Base-by-base conservation (phyloP, 2,888 invertebrate genomes). In the Drosophila borborema region DNA sequence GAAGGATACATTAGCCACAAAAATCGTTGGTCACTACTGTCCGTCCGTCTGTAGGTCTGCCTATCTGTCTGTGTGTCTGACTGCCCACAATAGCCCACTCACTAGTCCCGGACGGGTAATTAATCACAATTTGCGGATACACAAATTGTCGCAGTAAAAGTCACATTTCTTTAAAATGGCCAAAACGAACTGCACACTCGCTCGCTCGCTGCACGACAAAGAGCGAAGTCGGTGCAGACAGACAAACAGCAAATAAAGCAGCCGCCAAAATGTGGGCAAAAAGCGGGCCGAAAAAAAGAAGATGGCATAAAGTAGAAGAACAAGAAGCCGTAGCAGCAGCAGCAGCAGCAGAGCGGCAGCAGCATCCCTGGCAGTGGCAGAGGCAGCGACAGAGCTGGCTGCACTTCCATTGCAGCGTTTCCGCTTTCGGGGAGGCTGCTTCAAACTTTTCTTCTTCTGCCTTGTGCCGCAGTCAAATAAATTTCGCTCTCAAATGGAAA, bases 401-500 rank as follows among this genome's bases (percentile, higher is more conserved):
- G 81, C 85, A 84, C 81, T 81, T 81, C 84, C 84, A 78, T 67
- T 77, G 81, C 78, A 77, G 81, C 78, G 81, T 76, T 82, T 82
- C 81, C 81, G 81, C 45, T 85, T 68, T 64, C 45, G 45, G 62
- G 75, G 69, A 64, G 67, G 75, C 82, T 78, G 80, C 81, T 85
- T 82, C 79, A 81, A 81, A 85, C 80, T 73, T 72, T 83, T 78
- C 78, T 84, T 72, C 78, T 83, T 78, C 75, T 85, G 75, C 75
- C 80, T 76, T 82, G 75, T 82, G 85, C 68, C 80, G 82, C 86
- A 86, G 86, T 85, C 82, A 85, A 86, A 82, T 82, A 82, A 82
- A 82, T 82, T 85, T 86, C 86, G 86, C 82, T 73, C 82, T 85
- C 76, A 85, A 82, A 85, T 85, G 82, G 79, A 80, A 85, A 82